phyloP scores from a whole-genome alignment of 2,797 vertebrate species.

The Hoplostethus atlanticus region DNA sequence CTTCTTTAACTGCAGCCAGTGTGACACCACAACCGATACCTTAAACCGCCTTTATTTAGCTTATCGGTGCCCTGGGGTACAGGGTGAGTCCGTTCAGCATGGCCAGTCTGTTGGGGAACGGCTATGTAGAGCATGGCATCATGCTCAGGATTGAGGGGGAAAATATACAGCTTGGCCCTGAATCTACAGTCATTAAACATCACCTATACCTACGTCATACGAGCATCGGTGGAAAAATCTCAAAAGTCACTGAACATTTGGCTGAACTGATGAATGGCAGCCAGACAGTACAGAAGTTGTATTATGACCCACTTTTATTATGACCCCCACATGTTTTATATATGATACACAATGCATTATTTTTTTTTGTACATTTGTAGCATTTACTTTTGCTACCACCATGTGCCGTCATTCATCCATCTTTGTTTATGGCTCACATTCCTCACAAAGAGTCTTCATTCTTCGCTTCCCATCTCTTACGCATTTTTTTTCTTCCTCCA shows the following conservation, averaged over 20 bases:
- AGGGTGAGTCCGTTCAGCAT: conserved; percentile 42
- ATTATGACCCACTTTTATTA: conserved; percentile 13
- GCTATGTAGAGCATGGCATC: conserved; percentile 47
- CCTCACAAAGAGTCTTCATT: neutral
- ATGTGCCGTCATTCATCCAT: neutral
- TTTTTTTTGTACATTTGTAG: neutral
- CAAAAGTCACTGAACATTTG: conserved; percentile 20
- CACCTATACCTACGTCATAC: neutral
- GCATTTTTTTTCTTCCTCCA: neutral
- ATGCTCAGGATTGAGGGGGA: neutral
- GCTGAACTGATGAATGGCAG: conserved; percentile 3
- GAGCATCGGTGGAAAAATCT: neutral
- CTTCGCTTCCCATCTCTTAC: neutral
- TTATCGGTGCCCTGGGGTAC: conserved; percentile 15
- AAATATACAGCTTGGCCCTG: conserved; percentile 7
- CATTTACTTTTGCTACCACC: neutral
- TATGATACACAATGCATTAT: neutral
- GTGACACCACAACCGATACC: conserved; percentile 2
- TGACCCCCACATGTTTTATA: neutral
- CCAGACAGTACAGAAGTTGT: neutral
- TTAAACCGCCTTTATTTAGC: conserved; percentile 40
- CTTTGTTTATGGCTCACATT: neutral
- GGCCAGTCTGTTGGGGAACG: conserved; percentile 27
- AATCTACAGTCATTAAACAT: conserved; percentile 9
- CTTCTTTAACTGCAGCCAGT: conserved; percentile 42